Conservation (phyloP, 1,140 invertebrate species). For the Drosophila orena region DNA sequence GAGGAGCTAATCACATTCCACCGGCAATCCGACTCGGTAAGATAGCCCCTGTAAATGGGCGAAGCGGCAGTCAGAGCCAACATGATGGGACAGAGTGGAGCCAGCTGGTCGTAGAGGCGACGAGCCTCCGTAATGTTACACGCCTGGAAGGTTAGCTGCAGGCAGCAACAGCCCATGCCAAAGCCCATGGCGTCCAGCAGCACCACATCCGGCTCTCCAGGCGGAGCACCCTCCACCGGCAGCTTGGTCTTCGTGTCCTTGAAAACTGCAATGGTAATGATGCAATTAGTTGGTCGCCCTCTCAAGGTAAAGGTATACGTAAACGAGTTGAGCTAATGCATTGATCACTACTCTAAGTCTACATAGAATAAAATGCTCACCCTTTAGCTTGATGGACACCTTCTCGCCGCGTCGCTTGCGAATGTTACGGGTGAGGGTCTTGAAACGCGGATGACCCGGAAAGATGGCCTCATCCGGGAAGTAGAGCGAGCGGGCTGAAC, state of each 20-base stretch:
- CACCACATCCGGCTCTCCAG: constrained; percentile 92
- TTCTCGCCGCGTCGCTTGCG: constrained; percentile 95
- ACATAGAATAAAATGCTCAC: constrained; percentile 86
- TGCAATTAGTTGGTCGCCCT: not conserved
- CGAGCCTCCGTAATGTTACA: constrained; percentile 98
- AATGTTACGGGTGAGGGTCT: constrained; percentile 97
- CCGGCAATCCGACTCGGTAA: constrained; percentile 98
- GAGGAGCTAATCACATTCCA: constrained; percentile 98
- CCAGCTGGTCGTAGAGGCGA: constrained; percentile 98
- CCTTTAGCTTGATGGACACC: constrained; percentile 97
- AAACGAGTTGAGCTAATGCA: not conserved
- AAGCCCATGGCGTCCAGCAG: constrained; percentile 99
- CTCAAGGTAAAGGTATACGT: no score
- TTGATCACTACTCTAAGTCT: no score
- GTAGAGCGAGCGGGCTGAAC: constrained; percentile 94
- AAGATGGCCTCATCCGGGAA: constrained; percentile 98
- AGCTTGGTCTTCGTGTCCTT: constrained; percentile 94
- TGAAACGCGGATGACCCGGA: constrained; percentile 97
- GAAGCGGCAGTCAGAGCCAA: constrained; percentile 98
- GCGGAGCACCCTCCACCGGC: constrained; percentile 90
- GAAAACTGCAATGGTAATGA: constrained; percentile 89
- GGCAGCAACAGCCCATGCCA: constrained; percentile 99
- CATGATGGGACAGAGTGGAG: constrained; percentile 98
- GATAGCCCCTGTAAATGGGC: constrained; percentile 96
- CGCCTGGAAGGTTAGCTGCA: constrained; percentile 96